phyloP scores from a whole-genome alignment of 2,113 vertebrate genomes.

The Mugil cephalus region DNA sequence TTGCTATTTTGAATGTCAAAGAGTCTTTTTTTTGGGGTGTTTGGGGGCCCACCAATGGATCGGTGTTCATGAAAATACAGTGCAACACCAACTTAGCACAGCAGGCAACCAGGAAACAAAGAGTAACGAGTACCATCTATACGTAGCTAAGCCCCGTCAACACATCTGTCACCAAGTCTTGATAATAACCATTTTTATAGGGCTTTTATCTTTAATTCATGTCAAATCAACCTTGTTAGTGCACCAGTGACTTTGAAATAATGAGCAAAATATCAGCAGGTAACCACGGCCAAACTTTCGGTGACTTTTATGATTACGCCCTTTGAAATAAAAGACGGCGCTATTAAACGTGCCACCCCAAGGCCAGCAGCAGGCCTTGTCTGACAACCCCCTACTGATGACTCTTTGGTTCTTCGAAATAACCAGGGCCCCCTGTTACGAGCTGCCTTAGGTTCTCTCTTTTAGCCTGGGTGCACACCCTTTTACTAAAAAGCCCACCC shows the following conservation, averaged over 20 bases:
- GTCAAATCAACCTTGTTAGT: slow-evolving; percentile 71
- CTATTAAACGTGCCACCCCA: slow-evolving; percentile 55
- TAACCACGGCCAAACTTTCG: slow-evolving; percentile 48
- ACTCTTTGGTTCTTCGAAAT: slow-evolving; percentile 45
- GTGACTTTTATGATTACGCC: slow-evolving; percentile 59
- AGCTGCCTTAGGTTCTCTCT: slow-evolving; percentile 44
- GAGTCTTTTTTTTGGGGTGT: slow-evolving; percentile 16
- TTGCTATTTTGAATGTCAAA: slow-evolving; percentile 55
- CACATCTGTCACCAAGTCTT: slow-evolving; percentile 51
- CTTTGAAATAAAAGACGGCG: slow-evolving; percentile 57
- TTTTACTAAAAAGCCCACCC: slow-evolving; percentile 59
- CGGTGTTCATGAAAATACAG: slow-evolving; percentile 69
- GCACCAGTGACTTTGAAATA: slow-evolving; percentile 63
- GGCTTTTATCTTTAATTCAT: slow-evolving; percentile 71
- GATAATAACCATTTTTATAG: slow-evolving; percentile 37
- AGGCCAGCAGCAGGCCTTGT: slow-evolving; percentile 47
- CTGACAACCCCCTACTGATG: slow-evolving; percentile 68
- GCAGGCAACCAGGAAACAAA: slow-evolving; percentile 43
- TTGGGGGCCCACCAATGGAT: slow-evolving; percentile 20
- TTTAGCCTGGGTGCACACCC: slow-evolving; percentile 39
- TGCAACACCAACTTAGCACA: slow-evolving; percentile 56
- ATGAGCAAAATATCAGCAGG: slow-evolving; percentile 74
- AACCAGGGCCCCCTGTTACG: slow-evolving; percentile 50
- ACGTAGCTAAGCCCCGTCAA: slow-evolving; percentile 32
- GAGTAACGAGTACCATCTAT: slow-evolving; percentile 34